Conservation (phyloP, 2,113 vertebrate genomes). For the Psittacus erithacus region DNA sequence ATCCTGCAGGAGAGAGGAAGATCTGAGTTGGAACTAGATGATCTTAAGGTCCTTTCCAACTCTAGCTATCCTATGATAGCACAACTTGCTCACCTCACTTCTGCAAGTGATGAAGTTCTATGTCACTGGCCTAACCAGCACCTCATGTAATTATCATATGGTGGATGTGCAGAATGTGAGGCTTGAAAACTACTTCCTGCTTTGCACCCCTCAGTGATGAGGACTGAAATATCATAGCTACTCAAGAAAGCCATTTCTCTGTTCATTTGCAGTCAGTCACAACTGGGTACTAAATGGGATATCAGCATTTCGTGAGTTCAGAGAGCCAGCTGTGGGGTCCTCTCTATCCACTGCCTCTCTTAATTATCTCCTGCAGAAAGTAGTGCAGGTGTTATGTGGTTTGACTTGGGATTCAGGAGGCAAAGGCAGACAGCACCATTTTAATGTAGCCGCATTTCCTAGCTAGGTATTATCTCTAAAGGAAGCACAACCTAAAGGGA, state of each 20-base stretch:
- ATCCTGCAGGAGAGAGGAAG: neutral
- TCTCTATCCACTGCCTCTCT: neutral
- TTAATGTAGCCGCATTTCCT: neutral
- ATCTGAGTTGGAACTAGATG: neutral
- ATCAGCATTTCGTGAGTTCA: neutral
- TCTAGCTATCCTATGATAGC: neutral
- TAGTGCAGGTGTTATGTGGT: accelerated
- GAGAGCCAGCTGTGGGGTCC: neutral
- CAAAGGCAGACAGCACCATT: neutral
- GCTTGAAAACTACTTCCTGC: neutral
- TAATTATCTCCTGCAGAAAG: neutral
- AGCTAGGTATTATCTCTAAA: neutral
- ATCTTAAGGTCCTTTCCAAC: neutral
- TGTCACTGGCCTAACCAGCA: neutral
- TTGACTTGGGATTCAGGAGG: neutral
- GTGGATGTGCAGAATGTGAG: neutral
- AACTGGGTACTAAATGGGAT: neutral
- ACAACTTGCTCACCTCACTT: neutral
- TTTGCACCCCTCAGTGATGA: neutral
- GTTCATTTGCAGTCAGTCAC: neutral
- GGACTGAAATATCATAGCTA: neutral
- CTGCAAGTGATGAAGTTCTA: neutral
- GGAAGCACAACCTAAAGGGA: neutral
- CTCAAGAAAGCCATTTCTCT: neutral
- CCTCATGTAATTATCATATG: accelerated